Evolutionary conservation across 2,797 vertebrate species (phyloP).

Genomic region (Tokudaia muenninki): DNA sequence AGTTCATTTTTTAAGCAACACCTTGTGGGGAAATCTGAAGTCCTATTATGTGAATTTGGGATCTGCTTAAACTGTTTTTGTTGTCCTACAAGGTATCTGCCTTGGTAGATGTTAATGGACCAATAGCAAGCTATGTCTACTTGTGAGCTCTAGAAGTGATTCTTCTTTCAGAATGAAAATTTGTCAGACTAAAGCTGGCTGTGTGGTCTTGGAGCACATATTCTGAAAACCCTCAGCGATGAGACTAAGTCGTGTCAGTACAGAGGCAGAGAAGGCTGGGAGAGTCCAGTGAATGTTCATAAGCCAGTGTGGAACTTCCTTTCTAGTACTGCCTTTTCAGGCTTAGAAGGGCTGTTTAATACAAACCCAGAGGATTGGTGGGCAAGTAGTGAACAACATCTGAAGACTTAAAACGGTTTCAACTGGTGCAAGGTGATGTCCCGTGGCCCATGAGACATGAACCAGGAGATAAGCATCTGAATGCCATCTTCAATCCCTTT

Average conservation of each 20-base stretch:
- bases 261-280: neutral
- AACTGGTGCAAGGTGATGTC: neutral
- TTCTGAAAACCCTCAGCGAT: neutral
- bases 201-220: neutral
- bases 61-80: neutral
- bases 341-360: neutral
- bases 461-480: neutral
- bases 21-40: neutral
- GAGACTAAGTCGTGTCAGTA: neutral
- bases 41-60: neutral
- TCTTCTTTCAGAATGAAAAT: constrained; percentile 15
- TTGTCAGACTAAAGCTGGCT: neutral
- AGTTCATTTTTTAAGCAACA: neutral
- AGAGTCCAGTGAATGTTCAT: neutral
- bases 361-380: neutral
- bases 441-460: neutral
- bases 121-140: neutral
- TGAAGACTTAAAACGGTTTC: neutral
- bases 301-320: neutral
- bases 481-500: neutral
- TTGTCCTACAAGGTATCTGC: neutral
- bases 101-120: neutral
- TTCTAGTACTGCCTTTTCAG: neutral
- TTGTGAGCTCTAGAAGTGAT: neutral
- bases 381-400: neutral